Evolutionary conservation across 2,888 invertebrate species (phyloP), one percentile per base, ranked within the genome.

Genomic region (Physocephala rufipes): DNA sequence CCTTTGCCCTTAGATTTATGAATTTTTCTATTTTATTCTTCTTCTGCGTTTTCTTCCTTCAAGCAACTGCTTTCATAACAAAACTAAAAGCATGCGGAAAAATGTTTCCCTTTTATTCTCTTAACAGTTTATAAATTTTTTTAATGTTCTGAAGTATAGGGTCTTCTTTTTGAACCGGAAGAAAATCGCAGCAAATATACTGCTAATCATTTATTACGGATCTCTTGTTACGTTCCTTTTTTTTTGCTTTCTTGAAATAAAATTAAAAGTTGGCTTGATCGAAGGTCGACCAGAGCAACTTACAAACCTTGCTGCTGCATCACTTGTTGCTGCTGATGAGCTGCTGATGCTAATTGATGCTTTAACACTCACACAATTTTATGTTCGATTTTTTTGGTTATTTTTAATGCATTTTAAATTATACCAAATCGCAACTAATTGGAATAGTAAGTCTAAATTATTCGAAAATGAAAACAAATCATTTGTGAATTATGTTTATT

Each of bases 1-100:
- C 15, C 28, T 58, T 24, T 19, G 12, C 26, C 3, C 5, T 26
- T 9, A 2, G 1, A 2, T 19, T 3, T 26, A 26, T 58, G 16
- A 4, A 5, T 51, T 3, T 15, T 61, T 61, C 36, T 13, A n/a
- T 30, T 61, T 30, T 36, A 36, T 30, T 28, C 28, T 12, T 15
- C 62, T 45, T 26, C 65, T 26, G 61, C 55, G 68, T 74, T 71
- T 73, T 58, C 47, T 45, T 61, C 59, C 36, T 66, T 26, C 16
- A 53, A 61, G 13, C n/a, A 62, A 61, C 26, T 55, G 61, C 53
- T 63, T 24, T 55, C 59, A 67, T 45, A 45, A 15, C 45, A 45
- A 45, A 45, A 12, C 49, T n/a, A 49, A 15, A 49, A n/a, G 49
- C 49, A 49, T 36, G 36, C 36, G 36, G 36, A 36, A 36, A 36